Conservation (phyloP, 2,888 invertebrate genomes). For the Tetragnatha montana region DNA sequence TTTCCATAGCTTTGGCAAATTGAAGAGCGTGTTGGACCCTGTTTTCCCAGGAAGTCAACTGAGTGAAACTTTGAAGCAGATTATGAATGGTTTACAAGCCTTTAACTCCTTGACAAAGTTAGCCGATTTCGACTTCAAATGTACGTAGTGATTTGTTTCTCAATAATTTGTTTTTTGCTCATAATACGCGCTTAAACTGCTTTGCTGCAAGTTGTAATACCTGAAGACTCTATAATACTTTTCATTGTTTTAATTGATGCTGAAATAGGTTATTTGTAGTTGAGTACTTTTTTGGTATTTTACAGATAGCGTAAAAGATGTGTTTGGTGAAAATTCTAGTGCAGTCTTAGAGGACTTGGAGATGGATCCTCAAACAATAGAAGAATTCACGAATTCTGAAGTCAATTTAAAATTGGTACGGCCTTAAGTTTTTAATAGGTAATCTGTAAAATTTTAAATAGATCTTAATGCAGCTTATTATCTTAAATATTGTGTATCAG, state of each 20-base stretch:
- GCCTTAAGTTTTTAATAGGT: neutral
- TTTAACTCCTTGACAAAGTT: slow-evolving; percentile 61
- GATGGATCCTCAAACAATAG: neutral
- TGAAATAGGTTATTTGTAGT: neutral
- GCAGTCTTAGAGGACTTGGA: slow-evolving; percentile 13
- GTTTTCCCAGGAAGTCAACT: slow-evolving; percentile 59
- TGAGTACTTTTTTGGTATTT: neutral
- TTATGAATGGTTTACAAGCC: slow-evolving; percentile 59
- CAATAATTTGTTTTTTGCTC: neutral
- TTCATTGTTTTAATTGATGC: no score
- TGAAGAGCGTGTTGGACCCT: slow-evolving; percentile 53
- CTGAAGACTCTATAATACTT: no score
- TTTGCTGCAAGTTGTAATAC: neutral
- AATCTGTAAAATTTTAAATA: no score
- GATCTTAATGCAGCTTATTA: no score
- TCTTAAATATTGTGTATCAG: no score
- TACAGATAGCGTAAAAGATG: slow-evolving; percentile 31
- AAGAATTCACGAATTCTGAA: slow-evolving; percentile 24
- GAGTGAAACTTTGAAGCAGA: slow-evolving; percentile 48
- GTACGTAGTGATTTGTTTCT: slow-evolving; percentile 9
- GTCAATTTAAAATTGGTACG: slow-evolving; percentile 47
- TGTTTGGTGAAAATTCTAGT: slow-evolving; percentile 28
- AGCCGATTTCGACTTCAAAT: slow-evolving; percentile 49
- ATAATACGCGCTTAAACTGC: neutral
- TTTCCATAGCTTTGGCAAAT: slow-evolving; percentile 19